A percentile compares a stretch with the other conserved stretches of the same genome.
Evolutionary conservation across 2,888 invertebrate genomes (phyloP).

Genomic region (Petrolisthes cinctipes): DNA sequence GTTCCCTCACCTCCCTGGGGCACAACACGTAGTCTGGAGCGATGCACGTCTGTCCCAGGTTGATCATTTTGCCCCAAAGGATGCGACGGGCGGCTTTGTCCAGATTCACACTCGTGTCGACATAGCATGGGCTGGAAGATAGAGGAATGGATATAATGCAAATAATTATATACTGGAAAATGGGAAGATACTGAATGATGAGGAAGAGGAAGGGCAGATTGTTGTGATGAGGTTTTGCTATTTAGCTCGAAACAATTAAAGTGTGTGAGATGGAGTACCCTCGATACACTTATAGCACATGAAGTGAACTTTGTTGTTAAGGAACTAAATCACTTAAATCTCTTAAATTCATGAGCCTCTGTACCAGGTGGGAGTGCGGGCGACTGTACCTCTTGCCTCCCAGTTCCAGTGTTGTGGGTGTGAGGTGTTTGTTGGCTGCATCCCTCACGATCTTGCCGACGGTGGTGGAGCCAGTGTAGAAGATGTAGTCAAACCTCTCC

Average conservation of each 20-base stretch:
- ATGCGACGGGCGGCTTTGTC: constrained; percentile 84
- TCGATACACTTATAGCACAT: too few species aligned
- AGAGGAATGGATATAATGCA: background rate
- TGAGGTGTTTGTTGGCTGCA: constrained; percentile 86
- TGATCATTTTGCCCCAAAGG: constrained; percentile 94
- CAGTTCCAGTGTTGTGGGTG: constrained; percentile 74
- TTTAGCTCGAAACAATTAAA: too few species aligned
- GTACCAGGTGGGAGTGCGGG: too few species aligned
- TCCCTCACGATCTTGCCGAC: constrained; percentile 90
- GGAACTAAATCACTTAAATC: too few species aligned
- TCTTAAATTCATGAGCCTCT: too few species aligned
- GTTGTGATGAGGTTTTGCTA: too few species aligned
- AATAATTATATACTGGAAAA: background rate
- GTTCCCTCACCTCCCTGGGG: constrained; percentile 80
- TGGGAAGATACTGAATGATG: background rate
- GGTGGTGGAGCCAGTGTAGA: constrained; percentile 89
- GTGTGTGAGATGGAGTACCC: too few species aligned
- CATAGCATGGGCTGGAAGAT: constrained; percentile 79
- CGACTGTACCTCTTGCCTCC: constrained; percentile 73
- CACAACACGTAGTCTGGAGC: constrained; percentile 95
- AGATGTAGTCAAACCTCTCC: constrained; percentile 94
- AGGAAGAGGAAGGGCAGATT: too few species aligned
- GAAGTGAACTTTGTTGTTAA: too few species aligned
- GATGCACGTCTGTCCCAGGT: constrained; percentile 94
- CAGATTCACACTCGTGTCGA: constrained; percentile 87